Evolutionary conservation across 2,113 vertebrate genomes (phyloP).

Genomic region (Rhea pennata): DNA sequence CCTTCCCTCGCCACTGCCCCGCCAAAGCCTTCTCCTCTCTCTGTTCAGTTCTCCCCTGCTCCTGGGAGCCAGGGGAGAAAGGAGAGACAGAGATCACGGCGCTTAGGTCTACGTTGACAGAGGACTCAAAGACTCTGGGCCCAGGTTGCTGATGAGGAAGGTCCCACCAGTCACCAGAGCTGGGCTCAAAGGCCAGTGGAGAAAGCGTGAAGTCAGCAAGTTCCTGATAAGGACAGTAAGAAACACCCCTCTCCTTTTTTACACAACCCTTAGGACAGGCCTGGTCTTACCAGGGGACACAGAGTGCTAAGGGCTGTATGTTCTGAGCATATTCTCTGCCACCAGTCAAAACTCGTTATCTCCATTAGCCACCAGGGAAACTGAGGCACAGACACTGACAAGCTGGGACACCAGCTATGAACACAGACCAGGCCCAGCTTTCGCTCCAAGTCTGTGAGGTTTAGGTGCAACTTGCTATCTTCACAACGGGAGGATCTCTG

Average conservation of each 20-base stretch:
- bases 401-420: fast-evolving
- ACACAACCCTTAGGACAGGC: not conserved
- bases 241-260: not conserved
- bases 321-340: not conserved
- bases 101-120: not conserved
- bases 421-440: not conserved
- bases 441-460: fast-evolving
- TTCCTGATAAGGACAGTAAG: not conserved
- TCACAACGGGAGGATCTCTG: not conserved
- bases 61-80: not conserved
- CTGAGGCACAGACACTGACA: not conserved
- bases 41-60: not conserved
- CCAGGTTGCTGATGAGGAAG: not conserved
- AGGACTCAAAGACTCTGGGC: not conserved
- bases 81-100: not conserved
- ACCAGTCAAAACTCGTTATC: not conserved
- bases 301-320: not conserved
- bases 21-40: not conserved
- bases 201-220: not conserved
- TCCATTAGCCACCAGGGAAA: not conserved
- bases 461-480: not conserved
- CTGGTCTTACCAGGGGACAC: not conserved
- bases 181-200: not conserved
- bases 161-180: no score
- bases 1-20: not conserved